These are phyloP conservation scores for Oreonectes daqikongensis DNA, from an alignment of 2,797 vertebrate species.

Conservation along the genomic window DNA sequence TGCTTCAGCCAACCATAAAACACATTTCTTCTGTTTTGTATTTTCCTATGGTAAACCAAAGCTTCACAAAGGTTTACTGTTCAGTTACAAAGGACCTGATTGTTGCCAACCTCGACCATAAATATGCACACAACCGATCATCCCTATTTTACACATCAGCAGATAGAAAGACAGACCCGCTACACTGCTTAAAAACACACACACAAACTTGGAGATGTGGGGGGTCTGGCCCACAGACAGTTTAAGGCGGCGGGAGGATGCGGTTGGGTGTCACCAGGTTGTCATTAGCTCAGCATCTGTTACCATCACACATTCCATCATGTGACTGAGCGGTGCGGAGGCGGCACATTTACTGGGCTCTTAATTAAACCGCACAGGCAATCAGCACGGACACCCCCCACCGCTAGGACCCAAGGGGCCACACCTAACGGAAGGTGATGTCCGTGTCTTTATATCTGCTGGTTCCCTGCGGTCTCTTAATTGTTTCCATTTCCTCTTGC, in stretches of 20 bases:
- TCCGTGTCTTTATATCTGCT: constrained; percentile 29
- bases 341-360: constrained; percentile 80
- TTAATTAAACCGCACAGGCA: constrained; percentile 88
- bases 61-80: constrained; percentile 15
- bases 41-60: constrained; percentile 8
- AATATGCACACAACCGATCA: constrained; percentile 27
- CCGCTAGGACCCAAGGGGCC: constrained; percentile 50
- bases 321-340: constrained; percentile 79
- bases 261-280: constrained; percentile 85
- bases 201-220: constrained; percentile 48
- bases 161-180: constrained; percentile 16
- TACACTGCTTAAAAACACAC: constrained; percentile 14
- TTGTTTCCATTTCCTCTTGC: constrained; percentile 24
- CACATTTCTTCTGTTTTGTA: background rate
- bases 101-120: constrained; percentile 26
- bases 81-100: constrained; percentile 20
- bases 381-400: constrained; percentile 82
- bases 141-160: background rate
- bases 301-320: constrained; percentile 86
- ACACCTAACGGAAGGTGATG: constrained; percentile 34
- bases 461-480: constrained; percentile 31
- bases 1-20: background rate
- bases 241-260: constrained; percentile 69
- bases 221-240: constrained; percentile 55
- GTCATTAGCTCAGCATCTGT: constrained; percentile 88